Evolutionary conservation across 2,888 invertebrate genomes (phyloP).

Genomic region (Sussaba pulchella): DNA sequence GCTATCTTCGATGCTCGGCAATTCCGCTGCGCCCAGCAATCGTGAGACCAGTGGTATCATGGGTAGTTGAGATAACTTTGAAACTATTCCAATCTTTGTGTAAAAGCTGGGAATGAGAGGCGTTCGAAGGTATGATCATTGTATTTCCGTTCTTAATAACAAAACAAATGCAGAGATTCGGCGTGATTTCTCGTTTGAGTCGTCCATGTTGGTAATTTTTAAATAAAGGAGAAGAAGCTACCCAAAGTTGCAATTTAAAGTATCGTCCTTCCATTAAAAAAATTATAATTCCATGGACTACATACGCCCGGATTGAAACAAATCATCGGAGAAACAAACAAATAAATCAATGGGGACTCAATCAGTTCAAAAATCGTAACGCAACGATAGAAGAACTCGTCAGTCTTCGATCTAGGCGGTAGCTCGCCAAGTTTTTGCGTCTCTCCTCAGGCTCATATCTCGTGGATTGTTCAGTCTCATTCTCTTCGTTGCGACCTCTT

Average conservation of each 20-base stretch:
- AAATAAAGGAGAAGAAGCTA: no score
- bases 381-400: slow-evolving; percentile 51
- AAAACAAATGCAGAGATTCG: no score
- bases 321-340: slow-evolving; percentile 6
- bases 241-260: no score
- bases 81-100: slow-evolving; percentile 14
- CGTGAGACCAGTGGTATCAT: slow-evolving; percentile 18
- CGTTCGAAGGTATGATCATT: no score
- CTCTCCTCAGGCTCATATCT: slow-evolving; percentile 18
- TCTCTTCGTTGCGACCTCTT: slow-evolving; percentile 6
- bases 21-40: slow-evolving; percentile 12
- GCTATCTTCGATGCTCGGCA: slow-evolving; percentile 38
- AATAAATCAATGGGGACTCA: slow-evolving; percentile 8
- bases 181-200: no score
- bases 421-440: slow-evolving; percentile 74
- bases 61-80: not conserved
- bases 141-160: no score
- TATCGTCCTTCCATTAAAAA: no score
- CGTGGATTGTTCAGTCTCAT: slow-evolving; percentile 18
- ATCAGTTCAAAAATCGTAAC: slow-evolving; percentile 47
- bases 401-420: slow-evolving; percentile 76
- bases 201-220: no score
- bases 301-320: slow-evolving; percentile 37
- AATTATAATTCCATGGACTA: no score
- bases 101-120: not conserved